Base-by-base conservation (phyloP, 2,797 vertebrate genomes). In the Dipus sagitta region DNA sequence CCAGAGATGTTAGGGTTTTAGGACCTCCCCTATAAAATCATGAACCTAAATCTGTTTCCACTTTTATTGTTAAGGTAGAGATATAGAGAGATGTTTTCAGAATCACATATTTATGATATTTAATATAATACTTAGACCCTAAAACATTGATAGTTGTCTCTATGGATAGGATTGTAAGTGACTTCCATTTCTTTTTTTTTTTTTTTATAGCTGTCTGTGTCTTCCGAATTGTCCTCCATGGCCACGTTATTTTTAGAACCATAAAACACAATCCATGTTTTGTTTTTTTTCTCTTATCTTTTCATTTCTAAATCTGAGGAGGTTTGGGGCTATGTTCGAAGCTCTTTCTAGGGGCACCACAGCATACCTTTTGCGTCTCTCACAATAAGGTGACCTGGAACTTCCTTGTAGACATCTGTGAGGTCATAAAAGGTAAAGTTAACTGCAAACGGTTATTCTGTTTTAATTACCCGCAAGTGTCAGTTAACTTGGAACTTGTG, bases 381-480 rank as follows among this genome's bases (percentile, higher is more conserved):
- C 87, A 90, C 92, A 96, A 93, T 71, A 62, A 90, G 76, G 62
- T 26, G 0, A 84, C 76, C 86, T 52, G n/a, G 64, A 82, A 38
- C 42, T 30, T 90, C 70, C 84, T 89, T 81, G n/a, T 90, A 94
- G 94, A 93, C 82, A 20, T 21, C 91, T 65, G 24, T 8, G 60
- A 94, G 93, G 30, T 94, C 91, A 86, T 83, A 83, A 93, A 93
- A 96, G 84, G 79, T 28, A 79, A 91, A 91, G 65, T 62, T 74
- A 93, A 92, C 79, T 54, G 68, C 90, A 67, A 89, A 77, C 1
- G 0, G 85, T 88, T 90, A 75, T 81, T 88, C 83, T 89, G 60
- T 93, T 95, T 86, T 91, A 86, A 96, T 95, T 76, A 62, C 20
- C 28, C 62, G 58, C 74, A 65, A 90, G 90, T 65, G 77, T 90